A percentile compares a stretch with the other conserved stretches of the same genome.
phyloP scores from a whole-genome alignment of 2,797 vertebrate species.

The Petrocephalus sullivani region DNA sequence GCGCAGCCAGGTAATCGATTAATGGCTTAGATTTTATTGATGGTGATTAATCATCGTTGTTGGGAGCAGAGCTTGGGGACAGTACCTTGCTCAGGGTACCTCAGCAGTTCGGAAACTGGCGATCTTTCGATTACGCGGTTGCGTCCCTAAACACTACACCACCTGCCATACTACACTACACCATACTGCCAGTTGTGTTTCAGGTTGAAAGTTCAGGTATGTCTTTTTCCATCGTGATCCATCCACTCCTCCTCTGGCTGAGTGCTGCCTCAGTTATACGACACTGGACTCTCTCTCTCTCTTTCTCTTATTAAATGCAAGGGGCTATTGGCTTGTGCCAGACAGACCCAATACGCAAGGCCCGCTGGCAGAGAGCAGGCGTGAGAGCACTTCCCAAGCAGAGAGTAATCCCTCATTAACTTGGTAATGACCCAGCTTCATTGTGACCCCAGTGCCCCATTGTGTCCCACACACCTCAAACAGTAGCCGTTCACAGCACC shows the following conservation, averaged over 20 bases:
- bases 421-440: constrained; percentile 45
- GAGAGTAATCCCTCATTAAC: constrained; percentile 57
- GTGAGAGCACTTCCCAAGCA: constrained; percentile 26
- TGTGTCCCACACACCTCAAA: constrained; percentile 31
- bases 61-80: too few species aligned
- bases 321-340: constrained; percentile 35
- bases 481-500: constrained; percentile 40
- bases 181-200: neutral
- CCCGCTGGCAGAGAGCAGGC: neutral
- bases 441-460: constrained; percentile 23
- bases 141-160: too few species aligned
- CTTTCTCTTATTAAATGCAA: neutral
- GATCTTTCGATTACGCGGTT: too few species aligned
- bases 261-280: neutral
- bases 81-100: too few species aligned
- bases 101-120: too few species aligned
- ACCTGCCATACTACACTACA: too few species aligned
- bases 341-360: constrained; percentile 59
- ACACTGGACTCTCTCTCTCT: neutral
- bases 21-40: neutral
- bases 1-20: neutral
- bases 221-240: neutral
- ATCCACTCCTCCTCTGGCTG: neutral
- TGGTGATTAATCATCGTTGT: too few species aligned
- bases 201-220: constrained; percentile 30